Percentiles rank a stretch among this genome's conserved stretches.
Evolutionary conservation across 2,113 vertebrate species (phyloP).

Genomic region (Sinocyclocheilus maitianheensis): DNA sequence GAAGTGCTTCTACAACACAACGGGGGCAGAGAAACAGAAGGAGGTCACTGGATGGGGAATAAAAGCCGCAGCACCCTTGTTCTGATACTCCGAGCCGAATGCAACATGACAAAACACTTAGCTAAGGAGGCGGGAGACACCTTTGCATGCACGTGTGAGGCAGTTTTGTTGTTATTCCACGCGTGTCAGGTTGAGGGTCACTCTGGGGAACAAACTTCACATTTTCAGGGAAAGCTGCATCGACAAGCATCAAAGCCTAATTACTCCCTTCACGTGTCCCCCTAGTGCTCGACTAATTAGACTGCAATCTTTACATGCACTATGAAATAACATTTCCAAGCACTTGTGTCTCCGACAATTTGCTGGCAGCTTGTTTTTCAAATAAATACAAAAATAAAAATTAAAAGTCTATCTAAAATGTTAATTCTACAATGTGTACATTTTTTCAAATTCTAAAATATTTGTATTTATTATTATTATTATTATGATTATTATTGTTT

Average conservation of each 20-base stretch:
- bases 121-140: slow-evolving; percentile 41
- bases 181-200: slow-evolving; percentile 47
- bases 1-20: slow-evolving; percentile 37
- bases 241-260: slow-evolving; percentile 55
- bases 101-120: slow-evolving; percentile 52
- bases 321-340: too few relatives aligned
- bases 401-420: background rate
- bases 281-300: slow-evolving; percentile 32
- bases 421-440: background rate
- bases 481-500: background rate
- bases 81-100: background rate
- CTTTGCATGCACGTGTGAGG: too few relatives aligned
- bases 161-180: slow-evolving; percentile 50
- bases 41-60: slow-evolving; percentile 27
- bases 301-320: slow-evolving; percentile 30
- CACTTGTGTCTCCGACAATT: slow-evolving; percentile 5
- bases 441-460: too few relatives aligned
- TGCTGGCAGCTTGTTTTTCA: background rate
- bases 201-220: slow-evolving; percentile 52
- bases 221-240: slow-evolving; percentile 55
- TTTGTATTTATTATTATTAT: too few relatives aligned
- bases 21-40: slow-evolving; percentile 17
- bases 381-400: too few relatives aligned
- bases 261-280: slow-evolving; percentile 22
- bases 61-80: slow-evolving; percentile 27